Percentiles rank a stretch among this genome's conserved stretches.
These are phyloP conservation scores for Dione juno DNA, from an alignment of 2,888 invertebrate species.

Conservation along the genomic window DNA sequence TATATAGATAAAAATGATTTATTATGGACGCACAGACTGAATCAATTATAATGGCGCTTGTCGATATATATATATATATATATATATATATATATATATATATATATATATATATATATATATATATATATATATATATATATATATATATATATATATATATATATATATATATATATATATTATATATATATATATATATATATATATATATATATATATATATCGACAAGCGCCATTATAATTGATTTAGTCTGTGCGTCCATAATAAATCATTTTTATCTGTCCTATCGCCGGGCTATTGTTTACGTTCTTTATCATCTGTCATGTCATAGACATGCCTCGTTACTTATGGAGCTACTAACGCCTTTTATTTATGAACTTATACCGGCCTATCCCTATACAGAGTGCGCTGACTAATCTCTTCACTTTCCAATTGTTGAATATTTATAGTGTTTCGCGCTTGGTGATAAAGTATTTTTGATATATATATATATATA, in stretches of 20 bases:
- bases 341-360: constrained; percentile 49
- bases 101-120: neutral
- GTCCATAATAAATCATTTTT: constrained; percentile 70
- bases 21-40: constrained; percentile 62
- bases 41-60: constrained; percentile 63
- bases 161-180: neutral
- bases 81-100: neutral
- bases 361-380: constrained; percentile 46
- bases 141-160: too few species aligned
- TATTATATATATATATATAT: neutral
- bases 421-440: neutral
- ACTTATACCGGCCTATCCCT: constrained; percentile 20
- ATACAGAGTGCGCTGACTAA: constrained; percentile 23
- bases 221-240: constrained; percentile 25
- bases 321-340: constrained; percentile 63
- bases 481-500: too few species aligned
- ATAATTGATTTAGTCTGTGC: constrained; percentile 70
- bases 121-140: neutral
- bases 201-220: neutral
- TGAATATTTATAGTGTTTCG: constrained; percentile 12
- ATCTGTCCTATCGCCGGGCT: constrained; percentile 69
- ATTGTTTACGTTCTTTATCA: constrained; percentile 73
- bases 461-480: neutral
- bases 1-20: constrained; percentile 74
- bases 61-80: constrained; percentile 3